Evolutionary conservation across 1,140 invertebrate species (phyloP).

Genomic region (Asbolus verrucosus): DNA sequence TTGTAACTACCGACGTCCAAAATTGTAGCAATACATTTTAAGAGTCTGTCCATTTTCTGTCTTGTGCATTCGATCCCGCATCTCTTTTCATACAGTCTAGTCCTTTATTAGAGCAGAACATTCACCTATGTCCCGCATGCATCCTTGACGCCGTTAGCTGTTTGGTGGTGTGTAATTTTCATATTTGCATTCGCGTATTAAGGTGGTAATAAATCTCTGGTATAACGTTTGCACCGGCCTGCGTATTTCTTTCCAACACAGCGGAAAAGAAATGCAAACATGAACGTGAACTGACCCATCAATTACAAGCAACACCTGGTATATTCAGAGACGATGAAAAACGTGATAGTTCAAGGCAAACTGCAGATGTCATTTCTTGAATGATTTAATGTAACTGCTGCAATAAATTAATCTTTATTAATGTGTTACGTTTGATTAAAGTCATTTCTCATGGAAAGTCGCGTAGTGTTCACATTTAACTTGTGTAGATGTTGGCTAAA

Average conservation of each 20-base stretch:
- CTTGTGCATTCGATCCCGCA: slow-evolving; percentile 2
- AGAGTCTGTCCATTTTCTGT: too few relatives aligned
- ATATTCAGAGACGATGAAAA: slow-evolving; percentile 54
- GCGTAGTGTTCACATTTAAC: slow-evolving; percentile 38
- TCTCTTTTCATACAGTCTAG: too few relatives aligned
- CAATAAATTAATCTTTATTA: slow-evolving; percentile 51
- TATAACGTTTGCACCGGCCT: slow-evolving; percentile 24
- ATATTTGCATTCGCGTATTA: slow-evolving; percentile 34
- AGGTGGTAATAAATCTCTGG: slow-evolving; percentile 33
- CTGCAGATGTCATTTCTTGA: slow-evolving; percentile 58
- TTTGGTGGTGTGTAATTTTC: slow-evolving; percentile 36
- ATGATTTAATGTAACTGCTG: slow-evolving; percentile 55
- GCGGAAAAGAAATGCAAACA: slow-evolving; percentile 49
- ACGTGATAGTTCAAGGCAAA: slow-evolving; percentile 61
- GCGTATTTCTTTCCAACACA: slow-evolving; percentile 28
- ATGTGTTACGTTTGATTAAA: slow-evolving; percentile 50
- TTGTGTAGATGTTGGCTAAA: slow-evolving; percentile 34
- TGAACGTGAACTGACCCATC: slow-evolving; percentile 51
- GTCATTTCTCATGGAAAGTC: slow-evolving; percentile 49
- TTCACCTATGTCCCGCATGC: slow-evolving; percentile 11
- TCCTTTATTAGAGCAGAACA: slow-evolving; percentile 4
- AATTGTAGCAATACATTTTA: too few relatives aligned
- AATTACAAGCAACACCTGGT: slow-evolving; percentile 58
- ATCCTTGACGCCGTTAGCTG: slow-evolving; percentile 10
- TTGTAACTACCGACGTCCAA: too few relatives aligned